These are phyloP conservation scores for Tolmerus cingulatus DNA, from an alignment of 2,888 invertebrate genomes.

Conservation along the genomic window DNA sequence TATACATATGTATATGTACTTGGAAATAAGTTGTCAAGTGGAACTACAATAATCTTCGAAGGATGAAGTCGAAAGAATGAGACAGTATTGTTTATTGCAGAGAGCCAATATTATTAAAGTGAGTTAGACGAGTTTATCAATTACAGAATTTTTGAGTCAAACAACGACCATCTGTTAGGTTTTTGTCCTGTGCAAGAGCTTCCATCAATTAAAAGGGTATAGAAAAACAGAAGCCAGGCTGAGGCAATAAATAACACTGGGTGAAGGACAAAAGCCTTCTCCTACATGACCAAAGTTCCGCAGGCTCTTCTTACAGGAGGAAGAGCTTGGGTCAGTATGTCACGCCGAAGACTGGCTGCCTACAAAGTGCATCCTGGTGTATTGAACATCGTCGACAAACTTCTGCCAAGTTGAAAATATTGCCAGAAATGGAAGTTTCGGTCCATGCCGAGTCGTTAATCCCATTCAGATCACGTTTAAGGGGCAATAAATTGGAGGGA, in stretches of 20 bases:
- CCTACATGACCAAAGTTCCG: neutral
- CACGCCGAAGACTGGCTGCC: neutral
- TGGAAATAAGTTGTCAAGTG: too few species aligned
- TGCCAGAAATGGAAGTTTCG: constrained; percentile 1
- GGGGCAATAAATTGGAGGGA: constrained; percentile 25
- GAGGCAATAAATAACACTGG: neutral
- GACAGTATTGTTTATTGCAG: neutral
- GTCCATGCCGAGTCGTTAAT: constrained; percentile 15
- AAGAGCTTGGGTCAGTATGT: neutral
- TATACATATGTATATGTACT: too few species aligned
- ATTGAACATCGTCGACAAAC: neutral
- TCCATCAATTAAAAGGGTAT: neutral
- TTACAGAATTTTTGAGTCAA: neutral
- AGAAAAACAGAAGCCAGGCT: neutral
- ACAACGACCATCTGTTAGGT: neutral
- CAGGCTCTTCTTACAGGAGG: neutral
- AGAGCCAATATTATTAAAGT: neutral
- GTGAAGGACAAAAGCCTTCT: neutral
- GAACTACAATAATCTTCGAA: too few species aligned
- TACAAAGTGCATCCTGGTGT: constrained; percentile 20
- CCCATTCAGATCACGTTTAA: constrained; percentile 30
- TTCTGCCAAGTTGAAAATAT: neutral
- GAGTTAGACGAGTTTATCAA: neutral
- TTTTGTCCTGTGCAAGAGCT: neutral
- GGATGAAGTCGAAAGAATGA: neutral